A percentile compares a stretch with the other conserved stretches of the same genome.
Evolutionary conservation across 2,797 vertebrate genomes (phyloP).

Genomic region (Scolopax rusticola): DNA sequence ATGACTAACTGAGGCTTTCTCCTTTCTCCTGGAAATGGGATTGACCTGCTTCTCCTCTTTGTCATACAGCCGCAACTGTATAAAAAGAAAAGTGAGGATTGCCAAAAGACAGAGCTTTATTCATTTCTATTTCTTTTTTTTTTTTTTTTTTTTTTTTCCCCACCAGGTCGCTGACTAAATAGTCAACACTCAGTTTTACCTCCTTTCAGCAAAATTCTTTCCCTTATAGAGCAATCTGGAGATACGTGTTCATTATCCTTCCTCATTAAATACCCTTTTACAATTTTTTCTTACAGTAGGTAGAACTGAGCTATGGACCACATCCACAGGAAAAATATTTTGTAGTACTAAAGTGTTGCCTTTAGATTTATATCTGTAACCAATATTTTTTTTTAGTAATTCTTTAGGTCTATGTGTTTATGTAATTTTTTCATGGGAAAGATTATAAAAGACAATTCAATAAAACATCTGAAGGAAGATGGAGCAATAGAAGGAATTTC

Average conservation of each 20-base stretch:
- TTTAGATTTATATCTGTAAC: neutral
- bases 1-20: neutral
- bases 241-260: neutral
- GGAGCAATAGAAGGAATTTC: neutral
- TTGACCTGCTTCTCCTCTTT: neutral
- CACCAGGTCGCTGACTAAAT: neutral
- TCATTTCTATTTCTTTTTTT: accelerated
- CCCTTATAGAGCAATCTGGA: neutral
- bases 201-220: neutral
- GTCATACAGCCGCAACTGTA: neutral
- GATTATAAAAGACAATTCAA: neutral
- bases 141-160: neutral
- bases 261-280: neutral
- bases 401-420: neutral
- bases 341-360: neutral
- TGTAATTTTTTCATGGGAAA: neutral
- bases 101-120: neutral
- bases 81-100: neutral
- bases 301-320: neutral
- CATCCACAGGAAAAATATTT: accelerated
- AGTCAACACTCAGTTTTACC: neutral
- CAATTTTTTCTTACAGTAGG: neutral
- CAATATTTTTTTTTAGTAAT: neutral
- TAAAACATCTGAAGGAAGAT: neutral
- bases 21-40: neutral